Evolutionary conservation across 2,113 vertebrate species (phyloP).

Genomic region (Paralichthys olivaceus): DNA sequence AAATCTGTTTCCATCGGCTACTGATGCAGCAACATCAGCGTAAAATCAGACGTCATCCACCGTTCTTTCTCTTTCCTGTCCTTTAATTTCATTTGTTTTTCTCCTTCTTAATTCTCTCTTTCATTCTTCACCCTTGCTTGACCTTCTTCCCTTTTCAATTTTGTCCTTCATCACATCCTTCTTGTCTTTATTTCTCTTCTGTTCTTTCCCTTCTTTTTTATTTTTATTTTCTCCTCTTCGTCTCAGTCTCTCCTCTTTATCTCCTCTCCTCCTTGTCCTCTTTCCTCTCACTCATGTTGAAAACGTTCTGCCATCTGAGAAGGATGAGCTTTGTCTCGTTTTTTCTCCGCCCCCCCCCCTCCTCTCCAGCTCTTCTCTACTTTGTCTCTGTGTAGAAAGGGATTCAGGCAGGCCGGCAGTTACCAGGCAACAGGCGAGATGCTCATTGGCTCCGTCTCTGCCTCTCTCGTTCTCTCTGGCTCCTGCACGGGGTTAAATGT

Average conservation of each 20-base stretch:
- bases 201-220: background rate
- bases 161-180: too few relatives aligned
- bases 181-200: background rate
- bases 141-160: background rate
- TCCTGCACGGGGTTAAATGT: conserved; percentile 73
- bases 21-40: conserved; percentile 27
- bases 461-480: conserved; percentile 51
- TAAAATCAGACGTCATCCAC: too few relatives aligned
- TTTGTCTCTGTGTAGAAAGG: conserved; percentile 62
- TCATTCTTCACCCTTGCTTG: too few relatives aligned
- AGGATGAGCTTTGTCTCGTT: conserved; percentile 54
- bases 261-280: background rate
- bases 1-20: conserved; percentile 23
- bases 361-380: conserved; percentile 45
- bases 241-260: background rate
- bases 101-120: background rate
- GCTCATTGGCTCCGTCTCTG: conserved; percentile 70
- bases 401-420: conserved; percentile 75
- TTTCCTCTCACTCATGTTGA: conserved; percentile 4
- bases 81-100: background rate
- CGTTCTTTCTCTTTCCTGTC: background rate
- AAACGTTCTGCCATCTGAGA: conserved; percentile 47
- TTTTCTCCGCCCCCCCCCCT: conserved; percentile 6
- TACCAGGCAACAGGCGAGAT: conserved; percentile 82
- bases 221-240: background rate